Percentiles rank a stretch among this genome's conserved stretches.
Evolutionary conservation across 1,140 invertebrate genomes (phyloP).

Genomic region (Drosophila suzukii): DNA sequence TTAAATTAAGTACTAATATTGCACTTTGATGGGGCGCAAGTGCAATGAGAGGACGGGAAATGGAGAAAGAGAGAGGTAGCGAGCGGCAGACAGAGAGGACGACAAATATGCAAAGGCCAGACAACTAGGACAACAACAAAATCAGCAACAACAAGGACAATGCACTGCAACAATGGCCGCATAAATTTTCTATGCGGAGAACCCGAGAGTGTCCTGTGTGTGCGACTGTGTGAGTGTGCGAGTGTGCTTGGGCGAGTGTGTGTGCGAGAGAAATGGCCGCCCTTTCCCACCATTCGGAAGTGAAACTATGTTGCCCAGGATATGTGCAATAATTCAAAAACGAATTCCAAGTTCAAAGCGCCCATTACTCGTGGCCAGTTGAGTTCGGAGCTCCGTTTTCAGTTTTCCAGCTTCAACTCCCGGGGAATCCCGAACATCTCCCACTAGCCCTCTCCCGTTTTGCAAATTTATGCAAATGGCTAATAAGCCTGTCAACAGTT

Average conservation of each 20-base stretch:
- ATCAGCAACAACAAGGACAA: conserved; percentile 64
- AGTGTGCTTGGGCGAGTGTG: conserved; percentile 13
- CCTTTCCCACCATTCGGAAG: conserved; percentile 71
- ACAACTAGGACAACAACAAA: conserved; percentile 74
- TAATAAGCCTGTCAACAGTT: conserved; percentile 84
- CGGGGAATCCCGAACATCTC: conserved; percentile 12
- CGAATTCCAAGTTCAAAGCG: conserved; percentile 84
- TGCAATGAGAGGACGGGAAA: conserved; percentile 36
- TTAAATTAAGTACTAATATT: conserved; percentile 44
- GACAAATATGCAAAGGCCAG: conserved; percentile 77
- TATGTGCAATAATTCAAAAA: conserved; percentile 83
- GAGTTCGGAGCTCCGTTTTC: conserved; percentile 29
- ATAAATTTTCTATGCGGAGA: conserved; percentile 76
- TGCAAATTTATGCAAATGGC: conserved; percentile 79
- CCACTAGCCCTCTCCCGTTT: conserved; percentile 1
- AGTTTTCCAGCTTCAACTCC: conserved; percentile 18
- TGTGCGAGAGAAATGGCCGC: conserved; percentile 58
- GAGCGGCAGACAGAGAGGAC: conserved; percentile 64
- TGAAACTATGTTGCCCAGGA: conserved; percentile 82
- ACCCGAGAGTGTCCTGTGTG: conserved; percentile 23
- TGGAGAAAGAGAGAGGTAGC: conserved; percentile 12
- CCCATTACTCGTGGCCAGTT: conserved; percentile 75
- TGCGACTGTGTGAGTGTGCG: conserved; percentile 17
- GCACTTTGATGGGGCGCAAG: conserved; percentile 46
- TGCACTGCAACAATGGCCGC: conserved; percentile 79